A percentile compares a stretch with the other conserved stretches of the same genome.
These are phyloP conservation scores for Distichodus sexfasciatus DNA, from an alignment of 2,797 vertebrate species.

Conservation along the genomic window DNA sequence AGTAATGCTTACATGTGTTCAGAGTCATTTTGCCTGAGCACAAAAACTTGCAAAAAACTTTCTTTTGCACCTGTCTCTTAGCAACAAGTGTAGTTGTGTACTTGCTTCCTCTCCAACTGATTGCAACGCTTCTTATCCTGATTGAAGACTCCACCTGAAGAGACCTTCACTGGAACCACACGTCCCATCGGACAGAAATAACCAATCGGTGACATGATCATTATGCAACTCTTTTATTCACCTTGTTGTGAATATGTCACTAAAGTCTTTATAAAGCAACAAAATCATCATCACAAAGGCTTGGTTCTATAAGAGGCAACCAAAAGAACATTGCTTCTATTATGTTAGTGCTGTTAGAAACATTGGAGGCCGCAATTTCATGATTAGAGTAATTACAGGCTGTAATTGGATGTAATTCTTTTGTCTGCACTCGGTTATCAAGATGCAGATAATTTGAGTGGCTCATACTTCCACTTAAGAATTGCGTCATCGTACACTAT, in stretches of 20 bases:
- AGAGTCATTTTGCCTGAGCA: constrained; percentile 25
- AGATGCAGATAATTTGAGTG: constrained; percentile 30
- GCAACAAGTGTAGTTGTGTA: constrained; percentile 50
- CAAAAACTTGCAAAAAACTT: constrained; percentile 36
- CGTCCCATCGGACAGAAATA: constrained; percentile 40
- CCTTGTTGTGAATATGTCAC: constrained; percentile 20
- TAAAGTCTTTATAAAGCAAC: neutral
- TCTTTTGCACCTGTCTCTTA: constrained; percentile 55
- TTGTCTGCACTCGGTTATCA: constrained; percentile 32
- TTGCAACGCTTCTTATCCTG: constrained; percentile 52
- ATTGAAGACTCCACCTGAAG: constrained; percentile 51
- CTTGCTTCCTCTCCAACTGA: constrained; percentile 51
- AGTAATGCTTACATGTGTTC: neutral
- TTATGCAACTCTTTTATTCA: constrained; percentile 4
- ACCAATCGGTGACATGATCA: constrained; percentile 20
- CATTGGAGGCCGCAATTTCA: constrained; percentile 26
- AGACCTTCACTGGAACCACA: constrained; percentile 37
- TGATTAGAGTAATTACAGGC: constrained; percentile 39
- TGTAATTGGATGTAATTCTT: constrained; percentile 37
- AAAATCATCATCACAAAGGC: constrained; percentile 18
- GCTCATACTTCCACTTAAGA: constrained; percentile 24
- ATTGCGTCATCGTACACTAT: constrained; percentile 20
- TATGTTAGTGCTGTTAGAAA: constrained; percentile 7
- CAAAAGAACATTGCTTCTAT: neutral
- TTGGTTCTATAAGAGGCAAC: neutral